Evolutionary conservation across 2,113 vertebrate genomes (phyloP).

Genomic region (Alces alces): DNA sequence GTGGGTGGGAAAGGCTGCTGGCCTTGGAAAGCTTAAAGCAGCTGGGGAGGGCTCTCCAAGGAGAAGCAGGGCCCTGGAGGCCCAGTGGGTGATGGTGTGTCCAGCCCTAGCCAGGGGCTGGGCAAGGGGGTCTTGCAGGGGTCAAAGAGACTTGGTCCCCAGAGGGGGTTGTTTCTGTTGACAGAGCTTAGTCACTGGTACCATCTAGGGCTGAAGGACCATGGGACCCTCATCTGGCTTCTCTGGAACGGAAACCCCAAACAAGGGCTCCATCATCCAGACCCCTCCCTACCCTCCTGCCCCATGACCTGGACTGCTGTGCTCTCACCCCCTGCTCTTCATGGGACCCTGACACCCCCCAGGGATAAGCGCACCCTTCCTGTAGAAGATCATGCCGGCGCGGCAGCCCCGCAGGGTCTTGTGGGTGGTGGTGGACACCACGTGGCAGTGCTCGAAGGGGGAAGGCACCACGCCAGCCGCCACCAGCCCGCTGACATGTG

Average conservation of each 20-base stretch:
- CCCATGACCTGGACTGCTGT: neutral
- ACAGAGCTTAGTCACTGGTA: neutral
- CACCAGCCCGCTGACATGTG: constrained; percentile 96
- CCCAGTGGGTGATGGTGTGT: neutral
- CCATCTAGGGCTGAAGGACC: neutral
- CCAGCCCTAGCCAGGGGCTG: neutral
- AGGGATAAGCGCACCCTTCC: constrained; percentile 85
- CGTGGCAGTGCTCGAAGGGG: constrained; percentile 91
- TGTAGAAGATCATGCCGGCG: constrained; percentile 94
- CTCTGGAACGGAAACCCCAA: neutral
- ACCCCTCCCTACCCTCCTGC: neutral
- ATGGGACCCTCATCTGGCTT: neutral
- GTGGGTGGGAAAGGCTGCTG: neutral
- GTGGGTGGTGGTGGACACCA: constrained; percentile 96
- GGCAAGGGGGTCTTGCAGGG: neutral
- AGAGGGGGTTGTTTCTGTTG: neutral
- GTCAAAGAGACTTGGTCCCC: neutral
- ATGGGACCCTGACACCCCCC: neutral
- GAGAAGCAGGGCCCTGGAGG: neutral
- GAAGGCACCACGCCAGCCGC: constrained; percentile 91
- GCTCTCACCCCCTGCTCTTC: neutral
- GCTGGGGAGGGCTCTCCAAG: neutral
- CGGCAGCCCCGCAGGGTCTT: constrained; percentile 96
- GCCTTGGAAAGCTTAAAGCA: neutral
- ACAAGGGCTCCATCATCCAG: neutral